Percentiles rank a stretch among this genome's conserved stretches.
phyloP scores from a whole-genome alignment of 1,140 invertebrate species.

The Zaprionus kolodkinae region DNA sequence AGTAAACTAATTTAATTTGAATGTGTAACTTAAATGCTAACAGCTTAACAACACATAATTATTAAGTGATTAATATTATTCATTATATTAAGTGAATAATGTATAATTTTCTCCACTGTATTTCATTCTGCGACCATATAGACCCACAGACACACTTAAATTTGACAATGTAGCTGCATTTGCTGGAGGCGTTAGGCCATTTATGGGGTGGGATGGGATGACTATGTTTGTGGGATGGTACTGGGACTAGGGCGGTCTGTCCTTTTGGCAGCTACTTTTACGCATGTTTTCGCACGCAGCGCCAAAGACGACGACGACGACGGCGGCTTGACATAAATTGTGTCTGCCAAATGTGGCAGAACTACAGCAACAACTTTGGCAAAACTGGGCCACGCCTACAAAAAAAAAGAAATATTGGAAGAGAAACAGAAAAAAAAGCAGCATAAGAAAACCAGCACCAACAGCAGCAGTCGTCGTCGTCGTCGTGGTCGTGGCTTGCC shows the following conservation, averaged over 20 bases:
- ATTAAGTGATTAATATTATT: not conserved
- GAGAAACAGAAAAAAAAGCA: slow-evolving; percentile 51
- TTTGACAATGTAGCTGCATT: slow-evolving; percentile 14
- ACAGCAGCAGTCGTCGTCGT: too few species aligned
- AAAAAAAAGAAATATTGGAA: slow-evolving; percentile 42
- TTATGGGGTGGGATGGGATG: not conserved
- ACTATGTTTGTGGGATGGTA: not conserved
- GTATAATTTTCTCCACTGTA: slow-evolving; percentile 25
- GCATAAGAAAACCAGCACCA: not conserved
- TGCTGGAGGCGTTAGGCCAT: not conserved
- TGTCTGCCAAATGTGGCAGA: slow-evolving; percentile 76
- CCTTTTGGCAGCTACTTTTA: slow-evolving; percentile 73
- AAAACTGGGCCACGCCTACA: slow-evolving; percentile 75
- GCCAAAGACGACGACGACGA: slow-evolving; percentile 45
- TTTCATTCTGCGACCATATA: slow-evolving; percentile 61
- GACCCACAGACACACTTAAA: slow-evolving; percentile 19
- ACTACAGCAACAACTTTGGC: slow-evolving; percentile 46
- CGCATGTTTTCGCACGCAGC: slow-evolving; percentile 76
- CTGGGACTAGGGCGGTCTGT: not conserved
- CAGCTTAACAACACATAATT: not conserved
- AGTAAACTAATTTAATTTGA: not conserved
- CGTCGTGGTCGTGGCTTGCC: slow-evolving; percentile 46
- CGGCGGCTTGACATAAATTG: slow-evolving; percentile 74
- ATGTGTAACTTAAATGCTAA: not conserved
- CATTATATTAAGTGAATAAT: not conserved